Evolutionary conservation across 2,113 vertebrate genomes (phyloP), one percentile per base, ranked within the genome.

Genomic region (Vimba vimba): DNA sequence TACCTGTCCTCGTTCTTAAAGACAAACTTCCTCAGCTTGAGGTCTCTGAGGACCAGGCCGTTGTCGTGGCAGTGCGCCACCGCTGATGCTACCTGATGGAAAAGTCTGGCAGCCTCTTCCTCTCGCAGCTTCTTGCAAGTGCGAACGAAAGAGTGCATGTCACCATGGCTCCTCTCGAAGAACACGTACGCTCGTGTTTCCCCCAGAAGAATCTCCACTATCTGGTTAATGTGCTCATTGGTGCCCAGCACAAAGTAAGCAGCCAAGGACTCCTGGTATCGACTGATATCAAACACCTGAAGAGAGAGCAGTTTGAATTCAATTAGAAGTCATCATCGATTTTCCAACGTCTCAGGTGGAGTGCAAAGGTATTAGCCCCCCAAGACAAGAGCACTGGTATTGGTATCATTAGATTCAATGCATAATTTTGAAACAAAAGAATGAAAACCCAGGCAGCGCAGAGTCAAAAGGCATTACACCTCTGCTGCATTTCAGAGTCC

Each of bases 111-210:
- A 45, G 98, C 98, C 90, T 99, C 98, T 82, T 99, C 97, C 92
- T 99, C 98, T 77, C 96, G 97, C 92, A 99, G 95, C 94, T 98
- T 98, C 94, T 99, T 99, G 95, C 97, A 99, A 90, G 97, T 98
- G 86, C 98, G 98, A 85, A 99, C 98, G 55, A 99, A 99, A 0
- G 98, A 98, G 93, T 99, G 98, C 98, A 99, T 98, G 95, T 99
- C 98, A 80, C 97, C 98, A 96, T 99, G 96, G 95, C 97, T 97
- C 66, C 96, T 95, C 92, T 98, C 97, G 77, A 99, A 99, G 95
- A 99, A 98, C 91, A 98, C 97, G 21, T 99, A 99, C 0, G 98
- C 97, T 86, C 97, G 96, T 84, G 96, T 96, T 92, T 99, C 98
- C 81, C 98, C 98, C 76, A 99, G 96, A 91, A 99, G 92, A 89